phyloP scores from a whole-genome alignment of 2,113 vertebrate genomes.

The Crotalus viridis region DNA sequence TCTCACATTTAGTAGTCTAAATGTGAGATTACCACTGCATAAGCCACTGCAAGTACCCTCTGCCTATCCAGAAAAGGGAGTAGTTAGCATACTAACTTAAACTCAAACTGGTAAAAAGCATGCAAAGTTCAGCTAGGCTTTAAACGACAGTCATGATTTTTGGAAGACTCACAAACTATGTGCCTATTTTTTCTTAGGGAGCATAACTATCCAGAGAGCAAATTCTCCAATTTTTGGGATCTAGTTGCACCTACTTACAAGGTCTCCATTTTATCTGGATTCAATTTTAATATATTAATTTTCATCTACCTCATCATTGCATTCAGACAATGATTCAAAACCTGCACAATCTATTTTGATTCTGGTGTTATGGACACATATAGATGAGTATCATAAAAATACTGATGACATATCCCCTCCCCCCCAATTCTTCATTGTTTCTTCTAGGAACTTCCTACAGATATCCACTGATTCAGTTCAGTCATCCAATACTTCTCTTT shows the following conservation, averaged over 20 bases:
- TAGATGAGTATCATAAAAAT: background rate
- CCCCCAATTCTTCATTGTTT: background rate
- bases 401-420: background rate
- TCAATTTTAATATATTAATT: background rate
- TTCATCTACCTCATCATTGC: background rate
- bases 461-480: background rate
- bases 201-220: background rate
- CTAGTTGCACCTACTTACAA: background rate
- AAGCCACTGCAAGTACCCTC: background rate
- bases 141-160: background rate
- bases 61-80: background rate
- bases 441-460: background rate
- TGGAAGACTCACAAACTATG: background rate
- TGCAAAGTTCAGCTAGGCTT: background rate
- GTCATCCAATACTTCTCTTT: background rate
- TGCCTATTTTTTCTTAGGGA: background rate
- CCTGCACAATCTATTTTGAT: background rate
- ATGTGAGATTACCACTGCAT: background rate
- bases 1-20: background rate
- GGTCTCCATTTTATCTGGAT: background rate
- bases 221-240: background rate
- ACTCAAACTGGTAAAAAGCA: background rate
- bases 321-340: background rate
- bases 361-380: background rate
- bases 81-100: background rate